Evolutionary conservation across 2,888 invertebrate species (phyloP).

Genomic region (Eupsilia transversa): DNA sequence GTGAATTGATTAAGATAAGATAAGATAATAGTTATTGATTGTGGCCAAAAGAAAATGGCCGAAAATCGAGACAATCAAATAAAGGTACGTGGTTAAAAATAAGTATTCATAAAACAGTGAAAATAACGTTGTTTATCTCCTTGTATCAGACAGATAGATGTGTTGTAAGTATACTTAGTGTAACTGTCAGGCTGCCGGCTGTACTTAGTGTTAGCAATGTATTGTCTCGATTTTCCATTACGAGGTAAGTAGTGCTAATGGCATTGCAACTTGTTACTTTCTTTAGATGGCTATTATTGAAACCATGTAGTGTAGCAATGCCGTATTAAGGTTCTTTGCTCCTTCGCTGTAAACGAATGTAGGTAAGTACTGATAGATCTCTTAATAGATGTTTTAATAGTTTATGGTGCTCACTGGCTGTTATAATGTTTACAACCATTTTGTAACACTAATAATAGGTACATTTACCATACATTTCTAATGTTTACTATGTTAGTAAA

Average conservation of each 20-base stretch:
- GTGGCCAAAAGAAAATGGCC: not conserved
- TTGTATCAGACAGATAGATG: not conserved
- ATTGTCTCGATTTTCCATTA: conserved; percentile 30
- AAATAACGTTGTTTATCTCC: not conserved
- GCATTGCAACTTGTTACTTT: conserved; percentile 3
- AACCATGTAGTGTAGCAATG: not conserved
- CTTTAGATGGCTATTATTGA: not conserved
- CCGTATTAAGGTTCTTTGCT: not conserved
- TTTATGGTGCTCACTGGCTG: too few species aligned
- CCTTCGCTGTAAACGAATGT: not conserved
- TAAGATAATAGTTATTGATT: too few species aligned
- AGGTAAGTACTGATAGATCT: not conserved
- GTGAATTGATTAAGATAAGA: too few species aligned
- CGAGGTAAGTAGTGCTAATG: conserved; percentile 20
- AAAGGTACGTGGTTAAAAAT: not conserved
- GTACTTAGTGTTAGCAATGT: conserved; percentile 4
- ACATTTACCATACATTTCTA: too few species aligned
- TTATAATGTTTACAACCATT: too few species aligned
- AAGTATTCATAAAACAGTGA: not conserved
- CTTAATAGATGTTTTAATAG: too few species aligned
- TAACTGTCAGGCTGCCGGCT: not conserved
- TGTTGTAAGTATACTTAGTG: not conserved
- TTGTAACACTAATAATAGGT: too few species aligned
- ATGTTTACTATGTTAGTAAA: too few species aligned
- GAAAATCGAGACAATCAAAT: not conserved